Percentiles rank a stretch among this genome's conserved stretches.
Conservation (phyloP, 1,140 invertebrate genomes). For the Schlechtendalia chinensis region DNA sequence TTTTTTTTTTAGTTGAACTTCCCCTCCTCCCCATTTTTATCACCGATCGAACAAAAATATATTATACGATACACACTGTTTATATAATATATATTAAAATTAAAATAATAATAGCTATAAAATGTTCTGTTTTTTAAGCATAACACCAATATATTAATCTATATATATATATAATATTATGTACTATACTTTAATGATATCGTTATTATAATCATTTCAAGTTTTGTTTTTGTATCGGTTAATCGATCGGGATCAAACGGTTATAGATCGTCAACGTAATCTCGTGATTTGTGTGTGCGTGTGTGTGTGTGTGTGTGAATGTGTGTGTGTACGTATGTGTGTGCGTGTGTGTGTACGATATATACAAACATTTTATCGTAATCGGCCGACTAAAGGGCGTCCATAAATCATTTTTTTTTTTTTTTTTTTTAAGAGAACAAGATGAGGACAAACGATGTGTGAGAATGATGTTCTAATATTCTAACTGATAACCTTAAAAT, state of each 20-base stretch:
- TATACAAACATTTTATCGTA: too few relatives aligned
- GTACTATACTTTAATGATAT: neutral
- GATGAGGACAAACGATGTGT: too few relatives aligned
- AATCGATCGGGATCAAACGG: neutral
- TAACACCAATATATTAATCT: slow-evolving; percentile 19
- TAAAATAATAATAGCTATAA: slow-evolving; percentile 19
- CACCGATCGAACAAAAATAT: slow-evolving; percentile 4
- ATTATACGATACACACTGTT: slow-evolving; percentile 3
- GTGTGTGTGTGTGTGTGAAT: too few relatives aligned
- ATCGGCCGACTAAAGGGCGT: too few relatives aligned
- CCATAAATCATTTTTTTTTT: too few relatives aligned
- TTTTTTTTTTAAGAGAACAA: too few relatives aligned
- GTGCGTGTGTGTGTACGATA: too few relatives aligned
- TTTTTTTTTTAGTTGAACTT: neutral
- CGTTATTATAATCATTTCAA: neutral
- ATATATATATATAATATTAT: neutral
- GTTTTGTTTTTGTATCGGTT: neutral
- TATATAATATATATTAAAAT: slow-evolving; percentile 5
- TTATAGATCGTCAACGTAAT: neutral
- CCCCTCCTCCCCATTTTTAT: neutral
- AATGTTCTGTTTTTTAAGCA: slow-evolving; percentile 23
- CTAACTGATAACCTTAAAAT: too few relatives aligned
- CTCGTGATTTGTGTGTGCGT: too few relatives aligned
- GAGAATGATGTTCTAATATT: too few relatives aligned
- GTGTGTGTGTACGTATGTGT: too few relatives aligned